Conservation (phyloP, 1,140 invertebrate species). For the Calephelis nemesis region DNA sequence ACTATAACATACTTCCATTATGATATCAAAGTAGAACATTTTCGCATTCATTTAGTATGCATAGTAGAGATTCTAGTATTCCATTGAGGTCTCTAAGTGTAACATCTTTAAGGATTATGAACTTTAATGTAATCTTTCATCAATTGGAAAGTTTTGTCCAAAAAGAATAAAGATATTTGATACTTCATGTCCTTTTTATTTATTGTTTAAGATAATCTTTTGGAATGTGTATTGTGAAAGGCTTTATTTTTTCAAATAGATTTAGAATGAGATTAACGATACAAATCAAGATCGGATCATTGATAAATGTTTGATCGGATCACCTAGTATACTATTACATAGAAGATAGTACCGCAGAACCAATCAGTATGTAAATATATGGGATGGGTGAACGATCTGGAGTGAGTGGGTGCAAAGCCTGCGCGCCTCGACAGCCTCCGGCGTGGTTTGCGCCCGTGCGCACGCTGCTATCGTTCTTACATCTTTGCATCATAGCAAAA, state of each 20-base stretch:
- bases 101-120: too few species aligned
- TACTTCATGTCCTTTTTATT: background rate
- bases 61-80: too few species aligned
- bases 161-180: too few species aligned
- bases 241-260: constrained; percentile 1
- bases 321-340: constrained; percentile 50
- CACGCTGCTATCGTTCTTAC: constrained; percentile 44
- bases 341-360: constrained; percentile 45
- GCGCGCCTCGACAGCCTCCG: constrained; percentile 53
- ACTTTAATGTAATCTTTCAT: too few species aligned
- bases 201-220: constrained; percentile 9
- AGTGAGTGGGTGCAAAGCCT: constrained; percentile 59
- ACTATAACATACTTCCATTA: too few species aligned
- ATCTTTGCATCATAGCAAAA: constrained; percentile 20
- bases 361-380: constrained; percentile 73
- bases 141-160: too few species aligned
- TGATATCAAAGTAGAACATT: too few species aligned
- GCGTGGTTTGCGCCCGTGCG: constrained; percentile 57
- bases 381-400: constrained; percentile 69
- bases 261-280: constrained; percentile 8
- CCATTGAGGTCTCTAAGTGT: too few species aligned
- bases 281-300: constrained; percentile 56
- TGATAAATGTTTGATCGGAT: constrained; percentile 53
- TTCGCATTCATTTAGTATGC: too few species aligned
- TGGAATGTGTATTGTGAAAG: background rate